A percentile compares a stretch with the other conserved stretches of the same genome.
Conservation (phyloP, 2,888 invertebrate species). For the Spisula subtruncata region DNA sequence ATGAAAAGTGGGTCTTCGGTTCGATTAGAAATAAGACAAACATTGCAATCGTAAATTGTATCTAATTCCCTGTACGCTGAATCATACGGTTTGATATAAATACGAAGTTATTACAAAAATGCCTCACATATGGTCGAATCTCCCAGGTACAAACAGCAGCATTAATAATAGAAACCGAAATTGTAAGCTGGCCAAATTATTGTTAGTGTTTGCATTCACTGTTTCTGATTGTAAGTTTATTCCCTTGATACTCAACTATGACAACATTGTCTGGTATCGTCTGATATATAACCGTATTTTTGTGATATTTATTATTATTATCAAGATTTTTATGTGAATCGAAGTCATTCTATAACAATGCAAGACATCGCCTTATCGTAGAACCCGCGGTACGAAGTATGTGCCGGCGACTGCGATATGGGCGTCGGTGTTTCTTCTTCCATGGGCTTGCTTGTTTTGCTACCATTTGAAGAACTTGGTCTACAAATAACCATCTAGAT, state of each 20-base stretch:
- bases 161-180: neutral
- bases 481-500: too few relatives aligned
- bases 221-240: neutral
- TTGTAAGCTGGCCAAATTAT: slow-evolving; percentile 1
- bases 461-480: too few relatives aligned
- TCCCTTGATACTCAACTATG: neutral
- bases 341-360: neutral
- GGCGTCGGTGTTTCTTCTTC: too few relatives aligned
- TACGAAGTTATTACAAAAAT: slow-evolving; percentile 16
- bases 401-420: too few relatives aligned
- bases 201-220: neutral
- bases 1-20: neutral
- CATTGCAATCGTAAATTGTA: neutral
- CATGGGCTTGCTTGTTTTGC: too few relatives aligned
- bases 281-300: neutral
- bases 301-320: slow-evolving; percentile 6
- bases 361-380: too few relatives aligned
- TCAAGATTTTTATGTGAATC: neutral
- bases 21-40: neutral
- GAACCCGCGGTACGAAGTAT: too few relatives aligned
- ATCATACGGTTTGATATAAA: neutral
- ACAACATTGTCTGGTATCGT: neutral
- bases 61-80: neutral
- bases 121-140: neutral
- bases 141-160: neutral